These are phyloP conservation scores for Saccostrea echinata DNA, from an alignment of 1,140 invertebrate genomes.

Conservation along the genomic window DNA sequence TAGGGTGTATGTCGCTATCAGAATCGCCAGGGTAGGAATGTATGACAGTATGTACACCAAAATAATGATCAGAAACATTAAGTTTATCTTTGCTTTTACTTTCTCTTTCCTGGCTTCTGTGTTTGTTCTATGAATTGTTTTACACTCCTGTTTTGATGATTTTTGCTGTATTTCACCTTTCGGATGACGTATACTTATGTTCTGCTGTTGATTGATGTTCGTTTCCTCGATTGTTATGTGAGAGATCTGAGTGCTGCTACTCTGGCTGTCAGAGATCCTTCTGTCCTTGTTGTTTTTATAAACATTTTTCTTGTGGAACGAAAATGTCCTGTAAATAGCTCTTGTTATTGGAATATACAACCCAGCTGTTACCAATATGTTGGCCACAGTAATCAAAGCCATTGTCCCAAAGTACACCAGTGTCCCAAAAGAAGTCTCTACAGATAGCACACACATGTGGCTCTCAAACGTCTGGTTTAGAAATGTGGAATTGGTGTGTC, in stretches of 20 bases:
- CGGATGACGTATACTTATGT: neutral
- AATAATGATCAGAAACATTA: conserved; percentile 43
- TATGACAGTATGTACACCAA: conserved; percentile 38
- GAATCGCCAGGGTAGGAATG: conserved; percentile 8
- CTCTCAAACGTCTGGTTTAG: conserved; percentile 28
- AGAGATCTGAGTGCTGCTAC: neutral
- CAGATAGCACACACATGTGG: conserved; percentile 5
- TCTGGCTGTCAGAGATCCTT: neutral
- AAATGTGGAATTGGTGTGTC: neutral
- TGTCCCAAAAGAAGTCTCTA: neutral
- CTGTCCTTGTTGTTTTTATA: neutral
- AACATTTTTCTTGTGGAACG: neutral
- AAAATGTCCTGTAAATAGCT: conserved; percentile 22
- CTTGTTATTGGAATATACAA: conserved; percentile 13
- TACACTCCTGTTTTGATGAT: neutral
- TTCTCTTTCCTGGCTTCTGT: neutral
- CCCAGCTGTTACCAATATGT: neutral
- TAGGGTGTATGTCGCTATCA: conserved; percentile 6
- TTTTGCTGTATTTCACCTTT: neutral
- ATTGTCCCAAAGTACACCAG: neutral
- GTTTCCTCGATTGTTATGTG: neutral
- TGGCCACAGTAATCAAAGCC: neutral
- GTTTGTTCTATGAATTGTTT: neutral
- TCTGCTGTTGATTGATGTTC: neutral
- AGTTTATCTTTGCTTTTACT: conserved; percentile 17